phyloP scores from a whole-genome alignment of 2,113 vertebrate genomes.

The Cichladusa arquata region DNA sequence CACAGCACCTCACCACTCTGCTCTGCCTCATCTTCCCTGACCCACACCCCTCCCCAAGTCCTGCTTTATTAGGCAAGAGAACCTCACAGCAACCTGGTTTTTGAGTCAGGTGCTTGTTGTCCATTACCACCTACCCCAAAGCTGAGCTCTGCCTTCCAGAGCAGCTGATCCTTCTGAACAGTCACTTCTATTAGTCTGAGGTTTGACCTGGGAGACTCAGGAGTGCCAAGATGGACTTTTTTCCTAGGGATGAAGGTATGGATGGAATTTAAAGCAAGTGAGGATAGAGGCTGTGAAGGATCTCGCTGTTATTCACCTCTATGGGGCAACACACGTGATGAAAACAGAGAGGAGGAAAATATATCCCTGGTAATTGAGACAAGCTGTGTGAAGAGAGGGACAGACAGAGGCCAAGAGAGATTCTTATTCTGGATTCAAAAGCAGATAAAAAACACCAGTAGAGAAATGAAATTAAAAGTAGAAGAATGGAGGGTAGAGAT shows the following conservation, averaged over 20 bases:
- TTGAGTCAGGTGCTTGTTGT: background rate
- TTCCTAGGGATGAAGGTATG: background rate
- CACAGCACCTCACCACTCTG: fast-evolving
- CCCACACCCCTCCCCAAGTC: background rate
- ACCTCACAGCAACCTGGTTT: background rate
- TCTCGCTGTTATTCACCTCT: background rate
- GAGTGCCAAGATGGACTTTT: background rate
- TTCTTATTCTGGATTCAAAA: background rate
- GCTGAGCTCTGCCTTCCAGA: background rate
- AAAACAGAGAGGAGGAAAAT: background rate
- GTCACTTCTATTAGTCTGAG: background rate
- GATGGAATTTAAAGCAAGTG: conserved; percentile 17
- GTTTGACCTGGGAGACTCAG: background rate
- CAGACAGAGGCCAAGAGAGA: background rate
- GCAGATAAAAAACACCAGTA: background rate
- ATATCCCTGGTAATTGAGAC: background rate
- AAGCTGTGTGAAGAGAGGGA: background rate
- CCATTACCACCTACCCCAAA: background rate
- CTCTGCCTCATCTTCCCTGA: background rate
- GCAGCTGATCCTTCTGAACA: background rate
- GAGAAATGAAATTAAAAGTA: background rate
- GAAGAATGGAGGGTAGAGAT: background rate
- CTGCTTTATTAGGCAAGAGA: background rate
- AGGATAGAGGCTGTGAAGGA: background rate
- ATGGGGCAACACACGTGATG: background rate